Percentiles rank a stretch among this genome's conserved stretches.
Evolutionary conservation across 2,797 vertebrate genomes (phyloP).

Genomic region (Mormyrus hasselquistii): DNA sequence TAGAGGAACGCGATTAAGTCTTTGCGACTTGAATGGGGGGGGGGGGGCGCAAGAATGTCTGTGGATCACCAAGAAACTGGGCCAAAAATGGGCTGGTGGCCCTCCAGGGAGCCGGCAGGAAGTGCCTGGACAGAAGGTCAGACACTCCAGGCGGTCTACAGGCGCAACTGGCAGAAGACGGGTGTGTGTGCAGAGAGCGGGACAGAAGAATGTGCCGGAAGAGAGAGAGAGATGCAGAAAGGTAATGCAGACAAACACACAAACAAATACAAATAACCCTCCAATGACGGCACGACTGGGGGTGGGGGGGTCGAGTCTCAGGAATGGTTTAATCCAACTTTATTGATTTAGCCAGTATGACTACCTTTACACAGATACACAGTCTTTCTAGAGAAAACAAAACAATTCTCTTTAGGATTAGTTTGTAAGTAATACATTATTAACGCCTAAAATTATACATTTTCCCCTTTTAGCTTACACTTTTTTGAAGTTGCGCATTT

Average conservation of each 20-base stretch:
- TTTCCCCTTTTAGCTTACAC: conserved; percentile 30
- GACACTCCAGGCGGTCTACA: conserved; percentile 27
- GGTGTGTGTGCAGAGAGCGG: conserved; percentile 32
- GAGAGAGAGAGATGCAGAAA: background rate
- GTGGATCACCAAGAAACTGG: background rate
- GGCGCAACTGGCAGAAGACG: conserved; percentile 23
- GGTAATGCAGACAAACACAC: background rate
- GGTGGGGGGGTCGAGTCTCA: conserved; percentile 11
- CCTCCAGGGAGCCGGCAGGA: conserved; percentile 46
- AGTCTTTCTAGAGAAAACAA: conserved; percentile 67
- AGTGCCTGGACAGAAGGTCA: conserved; percentile 48
- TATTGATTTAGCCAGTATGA: conserved; percentile 83
- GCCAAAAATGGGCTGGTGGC: background rate
- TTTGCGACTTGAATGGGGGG: background rate
- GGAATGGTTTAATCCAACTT: conserved; percentile 66
- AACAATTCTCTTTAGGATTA: conserved; percentile 59
- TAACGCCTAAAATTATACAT: conserved; percentile 45
- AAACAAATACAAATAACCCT: background rate
- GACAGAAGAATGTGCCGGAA: background rate
- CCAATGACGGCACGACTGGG: background rate
- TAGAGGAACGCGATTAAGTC: background rate
- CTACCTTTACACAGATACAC: conserved; percentile 81
- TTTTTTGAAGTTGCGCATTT: conserved; percentile 48
- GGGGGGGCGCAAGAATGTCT: background rate
- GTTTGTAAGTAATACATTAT: conserved; percentile 59